A percentile compares a stretch with the other conserved stretches of the same genome.
Evolutionary conservation across 2,797 vertebrate species (phyloP).

Genomic region (Petrocephalus schoutedeni): DNA sequence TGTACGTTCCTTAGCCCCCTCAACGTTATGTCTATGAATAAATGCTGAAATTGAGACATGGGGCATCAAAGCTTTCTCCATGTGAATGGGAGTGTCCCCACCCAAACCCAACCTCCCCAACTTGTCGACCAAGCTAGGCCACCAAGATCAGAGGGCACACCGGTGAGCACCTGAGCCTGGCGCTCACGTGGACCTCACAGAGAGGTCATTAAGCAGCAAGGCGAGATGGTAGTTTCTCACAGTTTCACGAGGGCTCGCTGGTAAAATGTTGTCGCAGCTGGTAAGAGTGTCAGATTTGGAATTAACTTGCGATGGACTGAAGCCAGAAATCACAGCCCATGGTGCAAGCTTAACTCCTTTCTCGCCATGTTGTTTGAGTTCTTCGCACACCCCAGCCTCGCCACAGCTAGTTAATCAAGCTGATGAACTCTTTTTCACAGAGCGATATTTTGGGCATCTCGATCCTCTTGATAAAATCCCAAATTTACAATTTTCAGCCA

Average conservation of each 20-base stretch:
- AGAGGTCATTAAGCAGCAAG: not conserved
- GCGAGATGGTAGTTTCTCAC: conserved; percentile 10
- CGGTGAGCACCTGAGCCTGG: not conserved
- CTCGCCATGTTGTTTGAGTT: conserved; percentile 41
- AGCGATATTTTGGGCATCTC: not conserved
- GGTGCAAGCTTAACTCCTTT: conserved; percentile 37
- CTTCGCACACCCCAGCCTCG: conserved; percentile 47
- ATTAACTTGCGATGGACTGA: conserved; percentile 19
- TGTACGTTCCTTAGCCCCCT: not conserved
- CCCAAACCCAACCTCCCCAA: not conserved
- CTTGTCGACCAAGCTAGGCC: not conserved
- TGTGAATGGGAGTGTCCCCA: not conserved
- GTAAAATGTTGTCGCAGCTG: conserved; percentile 27
- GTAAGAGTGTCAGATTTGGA: not conserved
- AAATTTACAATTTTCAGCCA: not conserved
- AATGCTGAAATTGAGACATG: not conserved
- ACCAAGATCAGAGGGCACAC: not conserved
- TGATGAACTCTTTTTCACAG: too few relatives aligned
- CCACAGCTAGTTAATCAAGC: conserved; percentile 41
- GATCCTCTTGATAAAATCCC: not conserved
- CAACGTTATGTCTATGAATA: not conserved
- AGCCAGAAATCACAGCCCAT: conserved; percentile 40
- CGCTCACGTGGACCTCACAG: conserved; percentile 15
- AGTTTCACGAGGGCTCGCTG: not conserved
- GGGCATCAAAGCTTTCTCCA: not conserved